Conservation (phyloP, 2,113 vertebrate species). For the Grammomys dolichurus region DNA sequence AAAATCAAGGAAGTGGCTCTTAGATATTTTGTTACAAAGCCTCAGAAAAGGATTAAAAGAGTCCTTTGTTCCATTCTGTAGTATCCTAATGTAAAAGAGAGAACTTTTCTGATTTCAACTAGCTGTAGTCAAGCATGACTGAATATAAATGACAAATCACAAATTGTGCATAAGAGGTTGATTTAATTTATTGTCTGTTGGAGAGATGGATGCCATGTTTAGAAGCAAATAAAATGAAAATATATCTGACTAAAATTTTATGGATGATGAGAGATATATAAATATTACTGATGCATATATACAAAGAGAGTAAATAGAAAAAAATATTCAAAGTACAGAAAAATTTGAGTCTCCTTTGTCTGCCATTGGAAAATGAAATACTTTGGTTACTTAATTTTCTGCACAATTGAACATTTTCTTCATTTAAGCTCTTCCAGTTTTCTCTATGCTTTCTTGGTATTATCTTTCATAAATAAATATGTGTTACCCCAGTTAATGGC, state of each 20-base stretch:
- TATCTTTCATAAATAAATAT: conserved; percentile 18
- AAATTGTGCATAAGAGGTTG: not conserved
- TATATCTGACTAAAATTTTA: not conserved
- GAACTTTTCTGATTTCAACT: not conserved
- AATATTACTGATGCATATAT: not conserved
- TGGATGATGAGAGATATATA: not conserved
- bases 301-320: conserved; percentile 37
- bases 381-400: not conserved
- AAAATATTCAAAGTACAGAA: not conserved
- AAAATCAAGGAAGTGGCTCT: not conserved
- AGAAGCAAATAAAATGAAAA: conserved; percentile 49
- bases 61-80: not conserved
- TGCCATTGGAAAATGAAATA: not conserved
- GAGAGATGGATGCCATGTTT: not conserved
- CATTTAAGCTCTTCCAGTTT: not conserved
- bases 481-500: not conserved
- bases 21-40: conserved; percentile 21
- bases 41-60: not conserved
- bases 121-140: not conserved
- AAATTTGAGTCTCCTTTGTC: not conserved
- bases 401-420: not conserved
- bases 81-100: not conserved
- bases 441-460: not conserved
- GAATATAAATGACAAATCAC: not conserved
- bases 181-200: not conserved